phyloP scores from a whole-genome alignment of 1,140 invertebrate species.

The Tribolium madens region DNA sequence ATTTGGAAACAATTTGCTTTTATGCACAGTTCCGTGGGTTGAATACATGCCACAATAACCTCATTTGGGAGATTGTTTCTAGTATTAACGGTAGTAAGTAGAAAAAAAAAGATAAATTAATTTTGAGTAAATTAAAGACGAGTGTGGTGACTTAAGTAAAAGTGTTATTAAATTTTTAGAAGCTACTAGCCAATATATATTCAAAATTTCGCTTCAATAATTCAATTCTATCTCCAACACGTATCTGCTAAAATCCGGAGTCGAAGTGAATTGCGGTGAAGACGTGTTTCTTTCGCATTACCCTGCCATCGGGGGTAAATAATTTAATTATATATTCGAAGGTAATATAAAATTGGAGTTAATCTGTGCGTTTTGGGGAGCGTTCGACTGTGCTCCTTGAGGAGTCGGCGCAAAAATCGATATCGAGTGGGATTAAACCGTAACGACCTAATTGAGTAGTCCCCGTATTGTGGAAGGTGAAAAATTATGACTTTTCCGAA shows the following conservation, averaged over 20 bases:
- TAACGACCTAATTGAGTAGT: conserved; percentile 43
- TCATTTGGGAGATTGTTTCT: conserved; percentile 19
- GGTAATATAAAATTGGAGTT: conserved; percentile 34
- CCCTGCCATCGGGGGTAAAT: conserved; percentile 24
- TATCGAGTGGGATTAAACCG: conserved; percentile 18
- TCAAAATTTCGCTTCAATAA: conserved; percentile 45
- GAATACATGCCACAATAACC: conserved; percentile 26
- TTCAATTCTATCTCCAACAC: conserved; percentile 42
- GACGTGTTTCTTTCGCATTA: conserved; percentile 35
- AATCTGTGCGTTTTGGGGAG: not conserved
- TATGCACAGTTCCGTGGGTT: conserved; percentile 26
- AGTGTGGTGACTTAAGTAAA: not conserved
- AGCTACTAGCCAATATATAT: conserved; percentile 31
- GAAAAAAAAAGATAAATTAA: conserved; percentile 1
- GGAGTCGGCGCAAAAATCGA: conserved; percentile 4
- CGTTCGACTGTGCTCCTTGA: not conserved
- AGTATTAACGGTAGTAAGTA: not conserved
- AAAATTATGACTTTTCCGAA: conserved; percentile 43
- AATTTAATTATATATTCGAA: conserved; percentile 29
- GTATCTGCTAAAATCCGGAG: conserved; percentile 38
- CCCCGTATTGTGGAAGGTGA: conserved; percentile 25
- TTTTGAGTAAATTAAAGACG: too few species aligned
- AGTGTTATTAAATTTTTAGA: conserved; percentile 22
- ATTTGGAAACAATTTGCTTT: conserved; percentile 32
- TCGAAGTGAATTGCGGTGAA: conserved; percentile 27